Base-by-base conservation (phyloP, 1,140 invertebrate genomes). In the Chironomus striatipennis region DNA sequence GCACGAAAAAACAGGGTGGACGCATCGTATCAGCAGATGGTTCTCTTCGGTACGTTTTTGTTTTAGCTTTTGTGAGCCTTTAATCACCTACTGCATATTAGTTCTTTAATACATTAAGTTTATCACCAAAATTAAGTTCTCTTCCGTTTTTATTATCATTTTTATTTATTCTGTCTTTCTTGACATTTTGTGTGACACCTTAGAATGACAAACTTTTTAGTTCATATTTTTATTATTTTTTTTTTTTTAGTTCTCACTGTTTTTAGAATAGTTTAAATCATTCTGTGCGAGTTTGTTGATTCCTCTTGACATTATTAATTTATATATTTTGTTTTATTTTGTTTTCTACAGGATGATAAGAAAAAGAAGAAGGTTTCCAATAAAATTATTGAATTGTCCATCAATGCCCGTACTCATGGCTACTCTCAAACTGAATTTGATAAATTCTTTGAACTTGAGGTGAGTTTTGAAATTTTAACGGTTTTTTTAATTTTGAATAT, bases 381-480 rank as follows among this genome's bases (percentile, higher is more conserved):
- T 12, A 96, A 95, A 82, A 88, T 87, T 24, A 85, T 96, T 76
- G 94, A 98, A 75, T 84, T 98, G 73, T 90, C 92, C 0, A 89
- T 98, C 76, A 91, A 95, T 75, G 81, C 86, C 21, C 78, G 86
- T n/a, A 89, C 89, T 15, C 88, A 87, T 78, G 91, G 93, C 74
- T 87, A 90, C 76, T 84, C 88, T 3, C 86, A 87, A 73, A 84
- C 85, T 18, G 88, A 94, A 17, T 79, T 98, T 6, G 90, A 94
- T 79, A 80, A 84, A 18, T 90, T 90, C 24, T 83, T 89, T 70
- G 95, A 98, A 80, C 88, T 90, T 83, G 97, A 99, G 86, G 89
- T 92, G 85, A 80, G 77, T 80, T 73, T 34, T 34, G 24, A 34
- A 34, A 34, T 34, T 34, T 34, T 34, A 34, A 34, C 24, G 24